phyloP scores from a whole-genome alignment of 2,888 invertebrate species.

The Pachydiplax longipennis region DNA sequence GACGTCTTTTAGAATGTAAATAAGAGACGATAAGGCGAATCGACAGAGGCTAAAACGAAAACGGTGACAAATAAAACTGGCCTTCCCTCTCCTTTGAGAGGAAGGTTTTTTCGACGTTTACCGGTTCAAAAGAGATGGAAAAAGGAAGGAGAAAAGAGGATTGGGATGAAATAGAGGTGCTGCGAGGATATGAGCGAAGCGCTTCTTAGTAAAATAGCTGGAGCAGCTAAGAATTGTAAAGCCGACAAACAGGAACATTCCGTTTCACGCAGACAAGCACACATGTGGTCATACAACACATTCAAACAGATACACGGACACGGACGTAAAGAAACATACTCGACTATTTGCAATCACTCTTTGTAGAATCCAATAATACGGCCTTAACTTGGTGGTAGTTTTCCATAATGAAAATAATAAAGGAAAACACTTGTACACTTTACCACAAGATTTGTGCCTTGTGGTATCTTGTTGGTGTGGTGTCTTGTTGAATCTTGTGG shows the following conservation, averaged over 20 bases:
- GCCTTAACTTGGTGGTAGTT: too few species aligned
- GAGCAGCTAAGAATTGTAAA: background rate
- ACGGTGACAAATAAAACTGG: background rate
- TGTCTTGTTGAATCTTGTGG: too few species aligned
- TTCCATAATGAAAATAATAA: too few species aligned
- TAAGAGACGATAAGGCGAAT: conserved; percentile 51
- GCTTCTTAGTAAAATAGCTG: background rate
- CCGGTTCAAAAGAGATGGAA: background rate
- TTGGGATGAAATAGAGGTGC: background rate
- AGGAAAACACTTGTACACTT: too few species aligned
- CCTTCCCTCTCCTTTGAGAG: background rate
- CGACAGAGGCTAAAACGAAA: conserved; percentile 32
- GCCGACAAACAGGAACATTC: background rate
- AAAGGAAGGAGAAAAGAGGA: background rate
- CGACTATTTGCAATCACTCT: too few species aligned
- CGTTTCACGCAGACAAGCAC: background rate
- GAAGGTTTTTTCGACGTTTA: background rate
- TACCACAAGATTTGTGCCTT: too few species aligned
- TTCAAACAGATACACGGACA: background rate
- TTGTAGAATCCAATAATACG: too few species aligned
- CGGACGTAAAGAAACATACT: too few species aligned
- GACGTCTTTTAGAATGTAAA: conserved; percentile 48
- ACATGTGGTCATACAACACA: background rate
- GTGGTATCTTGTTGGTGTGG: too few species aligned
- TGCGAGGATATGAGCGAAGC: background rate